Evolutionary conservation across 2,113 vertebrate genomes (phyloP).

Genomic region (zebrafish (Danio rerio)): GRCz12tu NC_133183.1:16592501-16593000

Average conservation of each 20-base stretch:
- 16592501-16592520: slow-evolving; percentile 64
- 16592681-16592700: slow-evolving; percentile 89
- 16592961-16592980: slow-evolving; percentile 12
- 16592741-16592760: slow-evolving; percentile 96
- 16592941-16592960: slow-evolving; percentile 28
- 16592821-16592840: slow-evolving; percentile 96
- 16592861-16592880: not conserved
- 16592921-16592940: slow-evolving; percentile 28
- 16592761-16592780: slow-evolving; percentile 85
- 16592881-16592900: slow-evolving; percentile 24
- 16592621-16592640: slow-evolving; percentile 83
- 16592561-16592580: slow-evolving; percentile 75
- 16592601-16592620: slow-evolving; percentile 91
- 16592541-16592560: slow-evolving; percentile 55
- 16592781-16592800: slow-evolving; percentile 73
- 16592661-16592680: slow-evolving; percentile 93
- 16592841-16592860: slow-evolving; percentile 71
- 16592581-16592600: slow-evolving; percentile 95
- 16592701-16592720: slow-evolving; percentile 91
- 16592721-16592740: slow-evolving; percentile 90
- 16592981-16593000: too few relatives aligned
- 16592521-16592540: slow-evolving; percentile 56
- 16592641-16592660: slow-evolving; percentile 85
- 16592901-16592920: slow-evolving; percentile 15
- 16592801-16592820: slow-evolving; percentile 89